These are phyloP conservation scores for Brachionichthys hirsutus DNA, from an alignment of 2,113 vertebrate genomes.

Conservation along the genomic window DNA sequence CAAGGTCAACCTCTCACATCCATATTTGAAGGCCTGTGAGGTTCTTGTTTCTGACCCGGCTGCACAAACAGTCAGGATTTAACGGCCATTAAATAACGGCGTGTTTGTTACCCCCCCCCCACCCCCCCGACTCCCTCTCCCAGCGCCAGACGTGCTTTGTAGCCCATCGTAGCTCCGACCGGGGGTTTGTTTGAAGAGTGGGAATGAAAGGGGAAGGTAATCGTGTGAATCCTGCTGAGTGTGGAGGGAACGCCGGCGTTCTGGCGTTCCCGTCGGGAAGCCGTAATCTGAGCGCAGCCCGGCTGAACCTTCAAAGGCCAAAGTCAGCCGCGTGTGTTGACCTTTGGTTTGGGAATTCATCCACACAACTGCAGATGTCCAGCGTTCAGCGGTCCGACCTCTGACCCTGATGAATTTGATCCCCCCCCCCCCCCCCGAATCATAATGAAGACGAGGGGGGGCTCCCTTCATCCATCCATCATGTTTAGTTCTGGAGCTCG, in stretches of 20 bases:
- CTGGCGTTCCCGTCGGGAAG: conserved; percentile 56
- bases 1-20: too few relatives aligned
- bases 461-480: not conserved
- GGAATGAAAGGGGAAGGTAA: conserved; percentile 47
- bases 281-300: conserved; percentile 55
- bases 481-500: too few relatives aligned
- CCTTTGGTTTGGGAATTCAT: conserved; percentile 58
- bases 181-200: conserved; percentile 56
- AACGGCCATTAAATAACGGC: conserved; percentile 13
- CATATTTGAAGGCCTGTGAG: not conserved
- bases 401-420: too few relatives aligned
- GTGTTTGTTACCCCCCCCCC: conserved; percentile 40
- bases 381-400: conserved; percentile 40
- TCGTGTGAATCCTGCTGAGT: conserved; percentile 52
- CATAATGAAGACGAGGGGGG: conserved; percentile 4
- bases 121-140: conserved; percentile 9
- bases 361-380: not conserved
- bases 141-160: conserved; percentile 2
- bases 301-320: conserved; percentile 68
- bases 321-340: conserved; percentile 56
- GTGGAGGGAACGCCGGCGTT: conserved; percentile 24
- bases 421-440: too few relatives aligned
- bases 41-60: conserved; percentile 13
- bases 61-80: not conserved
- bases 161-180: not conserved